These are phyloP conservation scores for Tribolium madens DNA, from an alignment of 1,140 invertebrate species.

Conservation along the genomic window DNA sequence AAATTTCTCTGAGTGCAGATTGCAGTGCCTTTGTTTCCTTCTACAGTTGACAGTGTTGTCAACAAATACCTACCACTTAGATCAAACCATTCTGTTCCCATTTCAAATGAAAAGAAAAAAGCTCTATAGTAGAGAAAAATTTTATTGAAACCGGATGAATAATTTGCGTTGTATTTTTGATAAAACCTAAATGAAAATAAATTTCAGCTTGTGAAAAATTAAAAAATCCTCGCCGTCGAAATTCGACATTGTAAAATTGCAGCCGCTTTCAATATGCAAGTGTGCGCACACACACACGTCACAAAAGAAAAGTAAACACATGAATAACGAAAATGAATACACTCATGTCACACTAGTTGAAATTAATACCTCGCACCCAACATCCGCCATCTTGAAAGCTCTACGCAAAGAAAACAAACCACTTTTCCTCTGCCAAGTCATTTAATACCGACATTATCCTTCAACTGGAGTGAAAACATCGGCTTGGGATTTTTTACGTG, in stretches of 20 bases:
- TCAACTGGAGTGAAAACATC: not conserved
- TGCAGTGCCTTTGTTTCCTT: too few species aligned
- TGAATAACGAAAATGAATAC: slow-evolving; percentile 13
- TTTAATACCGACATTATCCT: slow-evolving; percentile 6
- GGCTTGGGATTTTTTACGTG: not conserved
- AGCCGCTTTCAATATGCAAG: not conserved
- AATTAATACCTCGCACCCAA: slow-evolving; percentile 15
- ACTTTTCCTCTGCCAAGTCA: not conserved
- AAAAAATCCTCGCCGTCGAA: not conserved
- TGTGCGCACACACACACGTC: not conserved
- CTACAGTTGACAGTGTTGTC: too few species aligned
- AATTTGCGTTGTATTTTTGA: not conserved
- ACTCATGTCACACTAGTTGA: not conserved
- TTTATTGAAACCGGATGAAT: not conserved
- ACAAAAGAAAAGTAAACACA: slow-evolving; percentile 11
- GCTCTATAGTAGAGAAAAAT: too few species aligned
- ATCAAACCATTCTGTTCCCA: too few species aligned
- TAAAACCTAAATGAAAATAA: not conserved
- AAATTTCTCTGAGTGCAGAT: too few species aligned
- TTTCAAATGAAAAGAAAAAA: too few species aligned
- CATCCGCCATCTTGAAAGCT: slow-evolving; percentile 4
- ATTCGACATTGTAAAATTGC: slow-evolving; percentile 9
- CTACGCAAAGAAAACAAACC: slow-evolving; percentile 7
- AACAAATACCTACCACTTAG: too few species aligned
- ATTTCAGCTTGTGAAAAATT: not conserved